A percentile compares a stretch with the other conserved stretches of the same genome.
These are phyloP conservation scores for Styela clava DNA, from an alignment of 23 tunicate species.

Conservation along the genomic window DNA sequence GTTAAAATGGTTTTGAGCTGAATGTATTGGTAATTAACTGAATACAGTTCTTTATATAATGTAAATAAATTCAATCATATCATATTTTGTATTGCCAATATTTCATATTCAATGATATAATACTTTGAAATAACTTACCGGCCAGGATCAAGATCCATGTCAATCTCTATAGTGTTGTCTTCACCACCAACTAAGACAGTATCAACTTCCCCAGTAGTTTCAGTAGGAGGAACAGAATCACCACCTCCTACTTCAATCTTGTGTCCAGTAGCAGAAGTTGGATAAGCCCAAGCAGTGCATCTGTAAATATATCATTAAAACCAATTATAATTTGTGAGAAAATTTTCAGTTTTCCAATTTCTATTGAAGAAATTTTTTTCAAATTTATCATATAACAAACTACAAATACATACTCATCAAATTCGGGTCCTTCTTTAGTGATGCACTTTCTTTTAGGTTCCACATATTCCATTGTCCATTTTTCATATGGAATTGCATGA, in stretches of 20 bases:
- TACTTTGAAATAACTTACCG: too few relatives aligned
- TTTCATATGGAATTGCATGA: slow-evolving; percentile 50
- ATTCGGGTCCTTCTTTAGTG: slow-evolving; percentile 47
- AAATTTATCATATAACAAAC: too few relatives aligned
- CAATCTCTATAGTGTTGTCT: slow-evolving; percentile 36
- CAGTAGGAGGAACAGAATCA: not conserved
- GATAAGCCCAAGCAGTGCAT: slow-evolving; percentile 25
- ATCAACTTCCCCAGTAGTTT: not conserved
- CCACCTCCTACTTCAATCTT: slow-evolving; percentile 18
- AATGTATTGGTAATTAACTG: too few relatives aligned
- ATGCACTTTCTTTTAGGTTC: slow-evolving; percentile 54
- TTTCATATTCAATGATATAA: too few relatives aligned
- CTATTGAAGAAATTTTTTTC: too few relatives aligned
- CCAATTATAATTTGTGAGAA: too few relatives aligned
- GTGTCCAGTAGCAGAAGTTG: slow-evolving; percentile 2
- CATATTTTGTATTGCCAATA: too few relatives aligned
- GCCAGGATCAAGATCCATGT: slow-evolving; percentile 64
- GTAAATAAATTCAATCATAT: not conserved
- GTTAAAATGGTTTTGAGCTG: too few relatives aligned
- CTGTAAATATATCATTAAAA: slow-evolving; percentile 1
- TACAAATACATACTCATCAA: slow-evolving; percentile 52
- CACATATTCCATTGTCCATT: slow-evolving; percentile 82
- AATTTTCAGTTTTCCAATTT: not conserved
- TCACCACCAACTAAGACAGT: not conserved
- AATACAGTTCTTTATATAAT: not conserved